Base-by-base conservation (phyloP, 2,888 invertebrate genomes). In the Dilophus febrilis region DNA sequence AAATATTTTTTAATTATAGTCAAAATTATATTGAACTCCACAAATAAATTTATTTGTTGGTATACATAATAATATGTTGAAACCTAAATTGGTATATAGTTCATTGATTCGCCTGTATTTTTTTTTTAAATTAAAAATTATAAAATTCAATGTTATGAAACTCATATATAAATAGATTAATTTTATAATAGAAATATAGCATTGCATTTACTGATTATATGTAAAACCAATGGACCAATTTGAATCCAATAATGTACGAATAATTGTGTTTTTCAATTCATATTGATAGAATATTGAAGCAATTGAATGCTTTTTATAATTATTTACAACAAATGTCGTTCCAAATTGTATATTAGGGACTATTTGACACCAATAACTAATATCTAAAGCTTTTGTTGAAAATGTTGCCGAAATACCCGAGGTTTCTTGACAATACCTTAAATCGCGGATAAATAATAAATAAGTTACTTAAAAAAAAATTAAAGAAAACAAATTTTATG, bases 291-390 rank as follows among this genome's bases (percentile, higher is more conserved):
- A 53, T 19, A 62, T 46, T 8, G 58, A 53, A 34, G 57, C 59
- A 35, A 60, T 53, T 1, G 59, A 53, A 39, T 55, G 52, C 8
- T 53, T 45, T 1, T 54, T 54, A 14, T 42, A 52, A 39, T 44
- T 43, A 44, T 50, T 49, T 44, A 48, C 48, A 45, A 49, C 49
- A 34, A 52, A 47, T 44, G 47, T 49, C 31, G 47, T 56, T 31
- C 58, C 60, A 51, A 62, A 52, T 46, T 62, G 61, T 19, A 61
- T 53, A 14, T 49, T 49, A 13, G 47, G 48, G 48, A 59, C 53
- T 17, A 62, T 47, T 10, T 59, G 57, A 26, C 57, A 58, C 62
- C 62, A 62, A 40, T 57, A 59, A 48, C 58, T 62, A 3, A 58
- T 45, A 43, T 62, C 60, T 19, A 62, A 49, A 2, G 58, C 60